These are phyloP conservation scores for Drosophila lutescens DNA, from an alignment of 2,888 invertebrate species.

Conservation along the genomic window DNA sequence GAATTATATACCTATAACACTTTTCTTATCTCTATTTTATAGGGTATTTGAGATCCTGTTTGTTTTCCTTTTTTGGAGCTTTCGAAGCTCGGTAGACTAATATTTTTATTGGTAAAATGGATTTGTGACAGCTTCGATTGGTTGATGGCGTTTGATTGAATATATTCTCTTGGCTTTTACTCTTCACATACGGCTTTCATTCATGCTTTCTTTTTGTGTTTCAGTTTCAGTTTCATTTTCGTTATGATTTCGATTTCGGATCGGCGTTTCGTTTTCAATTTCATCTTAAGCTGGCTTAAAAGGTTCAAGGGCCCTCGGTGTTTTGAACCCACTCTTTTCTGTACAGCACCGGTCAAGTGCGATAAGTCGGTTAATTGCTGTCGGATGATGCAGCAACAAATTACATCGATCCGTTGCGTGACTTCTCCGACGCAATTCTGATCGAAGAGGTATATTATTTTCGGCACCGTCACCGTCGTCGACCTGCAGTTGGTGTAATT, in stretches of 20 bases:
- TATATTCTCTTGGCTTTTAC: conserved; percentile 27
- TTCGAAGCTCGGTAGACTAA: conserved; percentile 32
- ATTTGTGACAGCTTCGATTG: conserved; percentile 66
- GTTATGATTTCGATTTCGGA: conserved; percentile 28
- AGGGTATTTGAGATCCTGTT: conserved; percentile 1
- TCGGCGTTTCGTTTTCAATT: conserved; percentile 33
- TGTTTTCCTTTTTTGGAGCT: conserved; percentile 2
- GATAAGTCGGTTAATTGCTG: conserved; percentile 63
- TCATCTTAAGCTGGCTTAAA: conserved; percentile 32
- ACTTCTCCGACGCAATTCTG: conserved; percentile 50
- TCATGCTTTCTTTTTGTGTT: conserved; percentile 11
- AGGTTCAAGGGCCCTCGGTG: conserved; percentile 9
- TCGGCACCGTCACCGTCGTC: conserved; percentile 48
- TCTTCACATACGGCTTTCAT: neutral
- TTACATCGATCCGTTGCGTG: conserved; percentile 43
- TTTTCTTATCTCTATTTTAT: neutral
- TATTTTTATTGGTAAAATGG: conserved; percentile 57
- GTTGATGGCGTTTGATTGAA: conserved; percentile 67
- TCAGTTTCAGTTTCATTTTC: conserved; percentile 20
- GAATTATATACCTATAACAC: neutral
- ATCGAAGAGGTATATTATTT: conserved; percentile 23
- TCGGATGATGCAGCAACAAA: conserved; percentile 56
- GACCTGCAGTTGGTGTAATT: conserved; percentile 59
- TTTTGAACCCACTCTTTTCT: conserved; percentile 18
- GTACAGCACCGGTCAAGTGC: conserved; percentile 46